Conservation (phyloP, 2,113 vertebrate genomes). For the Regulus satrapa region DNA sequence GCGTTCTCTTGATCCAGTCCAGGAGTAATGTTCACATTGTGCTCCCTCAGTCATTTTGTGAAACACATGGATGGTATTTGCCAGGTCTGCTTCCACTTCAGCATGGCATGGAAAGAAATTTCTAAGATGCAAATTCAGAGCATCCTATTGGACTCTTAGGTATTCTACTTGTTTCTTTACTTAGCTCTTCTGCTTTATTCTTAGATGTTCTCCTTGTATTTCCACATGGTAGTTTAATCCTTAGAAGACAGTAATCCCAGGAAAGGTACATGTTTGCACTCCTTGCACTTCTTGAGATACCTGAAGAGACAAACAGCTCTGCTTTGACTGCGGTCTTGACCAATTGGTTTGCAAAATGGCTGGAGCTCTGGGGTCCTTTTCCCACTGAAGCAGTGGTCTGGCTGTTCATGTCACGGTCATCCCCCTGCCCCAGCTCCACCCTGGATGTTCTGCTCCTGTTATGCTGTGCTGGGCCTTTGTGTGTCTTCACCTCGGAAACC, state of each 20-base stretch:
- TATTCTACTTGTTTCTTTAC: not conserved
- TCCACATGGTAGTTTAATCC: not conserved
- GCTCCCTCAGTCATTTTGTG: not conserved
- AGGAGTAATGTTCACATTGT: not conserved
- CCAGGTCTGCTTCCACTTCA: not conserved
- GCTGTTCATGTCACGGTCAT: not conserved
- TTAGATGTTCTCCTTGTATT: not conserved
- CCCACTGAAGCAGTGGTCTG: not conserved
- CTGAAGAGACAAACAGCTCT: not conserved
- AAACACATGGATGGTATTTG: not conserved
- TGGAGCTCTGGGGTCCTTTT: not conserved
- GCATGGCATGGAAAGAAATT: not conserved
- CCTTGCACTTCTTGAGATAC: not conserved
- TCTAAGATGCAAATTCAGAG: not conserved
- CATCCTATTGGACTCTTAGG: not conserved
- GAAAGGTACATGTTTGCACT: not conserved
- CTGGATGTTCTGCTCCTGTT: rapidly evolving
- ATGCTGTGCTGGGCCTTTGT: not conserved
- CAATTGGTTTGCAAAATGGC: not conserved
- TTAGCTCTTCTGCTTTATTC: not conserved
- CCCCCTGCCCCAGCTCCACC: not conserved
- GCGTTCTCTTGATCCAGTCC: not conserved
- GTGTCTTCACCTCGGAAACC: not conserved
- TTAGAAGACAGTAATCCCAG: not conserved
- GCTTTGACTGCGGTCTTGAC: not conserved